Evolutionary conservation across 2,888 invertebrate genomes (phyloP).

Genomic region (Lordiphosa fenestrarum): DNA sequence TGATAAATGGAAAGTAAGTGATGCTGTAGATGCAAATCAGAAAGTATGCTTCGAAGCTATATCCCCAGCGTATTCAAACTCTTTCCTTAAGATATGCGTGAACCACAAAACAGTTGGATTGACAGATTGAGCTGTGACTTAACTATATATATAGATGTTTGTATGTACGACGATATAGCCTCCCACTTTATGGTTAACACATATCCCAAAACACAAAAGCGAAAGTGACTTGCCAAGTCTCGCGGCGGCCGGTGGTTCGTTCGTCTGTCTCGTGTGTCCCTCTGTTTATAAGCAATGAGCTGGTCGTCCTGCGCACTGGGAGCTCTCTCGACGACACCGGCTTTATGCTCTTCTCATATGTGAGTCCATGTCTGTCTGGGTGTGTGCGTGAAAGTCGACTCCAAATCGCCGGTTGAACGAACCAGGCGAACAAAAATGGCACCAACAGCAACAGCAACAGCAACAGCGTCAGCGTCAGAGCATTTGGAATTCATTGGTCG

Average conservation of each 20-base stretch:
- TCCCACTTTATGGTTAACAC: neutral
- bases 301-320: constrained; percentile 21
- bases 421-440: constrained; percentile 53
- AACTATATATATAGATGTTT: constrained; percentile 5
- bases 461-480: constrained; percentile 36
- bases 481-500: constrained; percentile 65
- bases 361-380: constrained; percentile 37
- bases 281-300: constrained; percentile 18
- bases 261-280: constrained; percentile 10
- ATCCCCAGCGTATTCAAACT: neutral
- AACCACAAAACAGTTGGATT: constrained; percentile 41
- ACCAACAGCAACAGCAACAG: constrained; percentile 40
- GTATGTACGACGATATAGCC: too few relatives aligned
- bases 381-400: constrained; percentile 39
- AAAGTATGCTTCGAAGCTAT: too few relatives aligned
- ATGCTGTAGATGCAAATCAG: too few relatives aligned
- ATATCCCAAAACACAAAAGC: constrained; percentile 39
- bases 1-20: too few relatives aligned
- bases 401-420: constrained; percentile 67
- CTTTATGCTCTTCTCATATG: constrained; percentile 25
- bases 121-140: constrained; percentile 65
- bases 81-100: constrained; percentile 18
- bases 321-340: constrained; percentile 15
- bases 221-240: constrained; percentile 53
- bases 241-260: neutral